A percentile compares a stretch with the other conserved stretches of the same genome.
Conservation (phyloP, 2,113 vertebrate species). For the Onychorhynchus coronatus region DNA sequence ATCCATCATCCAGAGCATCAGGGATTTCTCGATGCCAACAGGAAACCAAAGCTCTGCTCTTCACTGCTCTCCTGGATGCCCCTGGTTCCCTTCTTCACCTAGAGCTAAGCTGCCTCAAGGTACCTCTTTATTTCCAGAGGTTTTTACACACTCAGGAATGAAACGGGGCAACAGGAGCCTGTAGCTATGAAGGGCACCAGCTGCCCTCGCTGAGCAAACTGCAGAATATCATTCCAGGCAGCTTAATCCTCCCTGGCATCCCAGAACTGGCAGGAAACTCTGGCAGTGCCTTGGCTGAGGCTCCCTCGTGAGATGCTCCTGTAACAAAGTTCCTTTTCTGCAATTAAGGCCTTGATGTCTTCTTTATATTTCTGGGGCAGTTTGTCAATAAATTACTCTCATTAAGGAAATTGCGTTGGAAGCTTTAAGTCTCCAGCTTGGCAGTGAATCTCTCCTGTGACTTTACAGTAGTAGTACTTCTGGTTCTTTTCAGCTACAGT, state of each 20-base stretch:
- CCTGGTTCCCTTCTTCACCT: neutral
- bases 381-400: slow-evolving; percentile 60
- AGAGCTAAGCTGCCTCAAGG: neutral
- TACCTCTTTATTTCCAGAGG: neutral
- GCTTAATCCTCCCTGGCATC: neutral
- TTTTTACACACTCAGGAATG: neutral
- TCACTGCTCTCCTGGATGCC: neutral
- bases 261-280: neutral
- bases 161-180: neutral
- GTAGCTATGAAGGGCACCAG: neutral
- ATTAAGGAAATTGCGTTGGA: slow-evolving; percentile 53
- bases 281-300: neutral
- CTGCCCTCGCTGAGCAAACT: neutral
- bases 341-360: slow-evolving; percentile 26
- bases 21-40: neutral
- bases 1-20: neutral
- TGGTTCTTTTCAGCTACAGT: slow-evolving; percentile 53
- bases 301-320: neutral
- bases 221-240: accelerated
- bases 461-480: slow-evolving; percentile 38
- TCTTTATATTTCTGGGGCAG: slow-evolving; percentile 32
- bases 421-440: slow-evolving; percentile 36
- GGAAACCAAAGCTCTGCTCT: neutral
- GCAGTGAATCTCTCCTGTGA: slow-evolving; percentile 43
- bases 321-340: neutral